Evolutionary conservation across 2,797 vertebrate species (phyloP).

Genomic region (Anguilla marmorata): DNA sequence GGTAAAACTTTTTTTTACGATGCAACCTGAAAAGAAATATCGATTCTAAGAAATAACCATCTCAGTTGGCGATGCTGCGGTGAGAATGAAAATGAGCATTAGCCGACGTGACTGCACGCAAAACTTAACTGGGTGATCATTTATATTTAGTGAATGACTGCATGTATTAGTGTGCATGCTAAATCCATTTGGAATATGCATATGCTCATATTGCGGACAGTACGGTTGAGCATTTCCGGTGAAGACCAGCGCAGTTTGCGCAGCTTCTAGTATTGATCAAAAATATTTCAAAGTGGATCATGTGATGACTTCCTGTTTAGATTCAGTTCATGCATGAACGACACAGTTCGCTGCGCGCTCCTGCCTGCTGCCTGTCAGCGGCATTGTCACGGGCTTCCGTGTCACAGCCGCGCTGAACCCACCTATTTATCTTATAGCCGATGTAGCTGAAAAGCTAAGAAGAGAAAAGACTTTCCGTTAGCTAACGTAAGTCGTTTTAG

Average conservation of each 20-base stretch:
- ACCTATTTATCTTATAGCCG: background rate
- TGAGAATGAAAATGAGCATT: too few species aligned
- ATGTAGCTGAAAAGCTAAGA: background rate
- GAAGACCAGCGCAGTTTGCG: too few species aligned
- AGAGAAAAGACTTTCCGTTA: background rate
- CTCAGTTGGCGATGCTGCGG: background rate
- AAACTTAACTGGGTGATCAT: background rate
- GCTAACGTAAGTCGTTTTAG: background rate
- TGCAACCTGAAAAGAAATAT: background rate
- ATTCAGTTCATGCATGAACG: background rate
- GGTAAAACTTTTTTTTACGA: background rate
- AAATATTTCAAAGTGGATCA: background rate
- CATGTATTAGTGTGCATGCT: too few species aligned
- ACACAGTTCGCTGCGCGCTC: background rate
- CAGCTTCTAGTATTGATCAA: background rate
- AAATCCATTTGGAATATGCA: too few species aligned
- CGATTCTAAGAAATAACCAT: background rate
- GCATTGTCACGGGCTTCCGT: slow-evolving; percentile 16
- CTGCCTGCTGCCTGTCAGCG: background rate
- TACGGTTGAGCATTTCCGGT: too few species aligned
- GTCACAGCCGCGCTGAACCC: background rate
- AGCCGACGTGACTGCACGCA: background rate
- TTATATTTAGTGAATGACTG: background rate
- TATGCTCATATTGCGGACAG: too few species aligned
- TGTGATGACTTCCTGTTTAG: slow-evolving; percentile 12